These are phyloP conservation scores for Phrixothrix hirtus DNA, from an alignment of 2,888 invertebrate genomes.

Conservation along the genomic window DNA sequence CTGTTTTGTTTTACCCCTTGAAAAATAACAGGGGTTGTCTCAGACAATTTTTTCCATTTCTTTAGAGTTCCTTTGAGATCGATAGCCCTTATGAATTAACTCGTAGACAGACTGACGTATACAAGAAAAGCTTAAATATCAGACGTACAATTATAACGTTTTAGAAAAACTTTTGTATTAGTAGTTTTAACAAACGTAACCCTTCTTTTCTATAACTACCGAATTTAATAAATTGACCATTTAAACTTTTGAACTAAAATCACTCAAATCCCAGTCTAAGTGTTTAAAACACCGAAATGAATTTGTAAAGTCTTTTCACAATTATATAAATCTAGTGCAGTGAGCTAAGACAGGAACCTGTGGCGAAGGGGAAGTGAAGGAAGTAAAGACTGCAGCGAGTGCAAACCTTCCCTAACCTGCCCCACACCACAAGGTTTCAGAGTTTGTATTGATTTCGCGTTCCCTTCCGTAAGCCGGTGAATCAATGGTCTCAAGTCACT, in stretches of 20 bases:
- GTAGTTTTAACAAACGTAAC: no score
- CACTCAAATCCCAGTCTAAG: conserved; percentile 13
- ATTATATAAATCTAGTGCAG: conserved; percentile 45
- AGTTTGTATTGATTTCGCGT: conserved; percentile 56
- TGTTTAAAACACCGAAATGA: conserved; percentile 19
- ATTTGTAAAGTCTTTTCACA: conserved; percentile 25
- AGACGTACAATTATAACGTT: no score
- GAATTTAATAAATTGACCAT: no score
- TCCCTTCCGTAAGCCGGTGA: conserved; percentile 51
- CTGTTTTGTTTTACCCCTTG: conserved; percentile 11
- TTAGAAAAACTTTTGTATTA: no score
- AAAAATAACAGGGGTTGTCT: conserved; percentile 14
- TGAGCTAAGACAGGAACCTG: conserved; percentile 41
- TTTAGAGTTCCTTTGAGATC: conserved; percentile 11
- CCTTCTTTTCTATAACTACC: no score
- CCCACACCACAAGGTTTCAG: conserved; percentile 54
- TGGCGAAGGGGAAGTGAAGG: conserved; percentile 43
- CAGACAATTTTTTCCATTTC: conserved; percentile 12
- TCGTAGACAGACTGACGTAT: not conserved
- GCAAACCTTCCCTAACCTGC: conserved; percentile 55
- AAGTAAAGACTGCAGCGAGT: conserved; percentile 53
- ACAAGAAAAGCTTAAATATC: no score
- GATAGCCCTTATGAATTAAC: conserved; percentile 20
- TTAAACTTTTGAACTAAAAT: not conserved
- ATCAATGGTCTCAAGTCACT: conserved; percentile 54